Percentiles rank a stretch among this genome's conserved stretches.
phyloP scores from a whole-genome alignment of 2,113 vertebrate genomes.

The Tetraodon nigroviridis region DNA sequence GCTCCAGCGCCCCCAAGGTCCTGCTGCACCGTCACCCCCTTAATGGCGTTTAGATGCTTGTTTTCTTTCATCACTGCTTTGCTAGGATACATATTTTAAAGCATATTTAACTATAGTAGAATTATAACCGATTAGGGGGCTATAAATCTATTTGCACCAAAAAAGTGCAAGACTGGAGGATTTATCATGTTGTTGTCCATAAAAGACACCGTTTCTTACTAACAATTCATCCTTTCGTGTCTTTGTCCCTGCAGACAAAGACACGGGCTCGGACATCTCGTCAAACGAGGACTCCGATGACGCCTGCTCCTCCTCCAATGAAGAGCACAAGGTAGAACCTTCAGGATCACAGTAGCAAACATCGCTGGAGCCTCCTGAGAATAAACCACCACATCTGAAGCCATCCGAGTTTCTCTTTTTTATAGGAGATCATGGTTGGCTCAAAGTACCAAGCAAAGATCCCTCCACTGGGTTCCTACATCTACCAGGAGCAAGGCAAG shows the following conservation, averaged over 20 bases:
- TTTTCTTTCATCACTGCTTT: neutral
- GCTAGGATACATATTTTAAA: too few relatives aligned
- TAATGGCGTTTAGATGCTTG: neutral
- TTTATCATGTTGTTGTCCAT: neutral
- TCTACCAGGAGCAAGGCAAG: slow-evolving; percentile 81
- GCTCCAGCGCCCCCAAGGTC: slow-evolving; percentile 73
- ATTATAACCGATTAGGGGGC: too few relatives aligned
- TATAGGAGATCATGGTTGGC: slow-evolving; percentile 92
- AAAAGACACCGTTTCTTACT: neutral
- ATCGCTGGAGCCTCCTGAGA: too few relatives aligned
- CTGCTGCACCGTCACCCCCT: neutral
- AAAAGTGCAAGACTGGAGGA: neutral
- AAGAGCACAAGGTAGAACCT: slow-evolving; percentile 85
- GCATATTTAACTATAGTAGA: too few relatives aligned
- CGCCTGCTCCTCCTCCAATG: slow-evolving; percentile 79
- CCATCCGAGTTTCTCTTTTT: too few relatives aligned
- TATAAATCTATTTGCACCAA: too few relatives aligned
- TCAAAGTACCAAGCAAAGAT: slow-evolving; percentile 89
- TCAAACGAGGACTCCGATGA: slow-evolving; percentile 84
- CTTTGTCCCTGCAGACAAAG: slow-evolving; percentile 69
- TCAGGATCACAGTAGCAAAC: neutral
- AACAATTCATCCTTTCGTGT: neutral
- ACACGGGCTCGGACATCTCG: slow-evolving; percentile 68
- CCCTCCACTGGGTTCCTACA: slow-evolving; percentile 73
- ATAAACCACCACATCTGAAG: too few relatives aligned